Evolutionary conservation across 2,888 invertebrate species (phyloP).

Genomic region (Caenorhabditis virilis): DNA sequence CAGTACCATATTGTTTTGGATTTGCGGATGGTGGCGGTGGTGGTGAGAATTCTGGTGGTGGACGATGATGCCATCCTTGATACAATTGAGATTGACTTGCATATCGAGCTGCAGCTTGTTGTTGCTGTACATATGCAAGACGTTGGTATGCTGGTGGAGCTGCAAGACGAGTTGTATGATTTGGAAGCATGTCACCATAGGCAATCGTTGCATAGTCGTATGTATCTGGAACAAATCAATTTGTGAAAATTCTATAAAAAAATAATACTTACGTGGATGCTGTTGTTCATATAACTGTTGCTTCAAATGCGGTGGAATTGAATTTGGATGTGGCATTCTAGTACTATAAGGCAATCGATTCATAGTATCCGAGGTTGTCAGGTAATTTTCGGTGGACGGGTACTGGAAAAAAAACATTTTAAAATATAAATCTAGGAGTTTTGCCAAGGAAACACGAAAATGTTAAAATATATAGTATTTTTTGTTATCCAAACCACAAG

Average conservation of each 20-base stretch:
- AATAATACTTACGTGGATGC: too few relatives aligned
- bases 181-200: constrained; percentile 56
- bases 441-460: neutral
- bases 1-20: constrained; percentile 15
- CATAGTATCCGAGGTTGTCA: constrained; percentile 39
- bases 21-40: constrained; percentile 37
- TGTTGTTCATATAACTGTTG: constrained; percentile 43
- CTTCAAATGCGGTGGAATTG: constrained; percentile 28
- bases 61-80: constrained; percentile 40
- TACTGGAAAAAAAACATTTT: constrained; percentile 34
- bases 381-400: constrained; percentile 48
- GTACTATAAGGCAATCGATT: constrained; percentile 35
- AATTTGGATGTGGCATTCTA: constrained; percentile 29
- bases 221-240: constrained; percentile 26
- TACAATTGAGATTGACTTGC: constrained; percentile 26
- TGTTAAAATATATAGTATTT: neutral
- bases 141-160: constrained; percentile 46
- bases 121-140: constrained; percentile 7
- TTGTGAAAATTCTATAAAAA: neutral
- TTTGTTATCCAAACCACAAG: neutral
- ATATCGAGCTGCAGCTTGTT: constrained; percentile 23
- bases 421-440: neutral
- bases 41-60: constrained; percentile 48
- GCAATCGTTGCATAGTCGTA: constrained; percentile 61
- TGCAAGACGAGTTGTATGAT: constrained; percentile 25